Evolutionary conservation across 2,113 vertebrate genomes (phyloP).

Genomic region (Oreocharis arfaki): DNA sequence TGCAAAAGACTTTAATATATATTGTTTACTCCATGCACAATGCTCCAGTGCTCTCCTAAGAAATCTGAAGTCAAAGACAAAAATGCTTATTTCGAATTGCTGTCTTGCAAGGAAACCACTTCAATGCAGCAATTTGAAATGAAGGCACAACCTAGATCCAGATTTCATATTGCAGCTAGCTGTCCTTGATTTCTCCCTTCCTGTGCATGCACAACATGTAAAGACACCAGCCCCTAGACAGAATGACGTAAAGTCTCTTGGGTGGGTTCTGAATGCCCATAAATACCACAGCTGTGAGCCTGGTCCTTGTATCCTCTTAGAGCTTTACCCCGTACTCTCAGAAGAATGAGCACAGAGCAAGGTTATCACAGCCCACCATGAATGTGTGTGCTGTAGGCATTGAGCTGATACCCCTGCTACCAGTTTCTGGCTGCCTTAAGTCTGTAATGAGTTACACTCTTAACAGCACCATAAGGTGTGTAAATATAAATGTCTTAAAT

Average conservation of each 20-base stretch:
- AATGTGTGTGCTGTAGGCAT: not conserved
- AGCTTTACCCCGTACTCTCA: not conserved
- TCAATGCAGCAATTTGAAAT: not conserved
- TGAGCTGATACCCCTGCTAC: not conserved
- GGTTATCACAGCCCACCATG: not conserved
- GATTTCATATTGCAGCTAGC: not conserved
- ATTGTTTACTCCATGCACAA: not conserved
- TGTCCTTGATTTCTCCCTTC: not conserved
- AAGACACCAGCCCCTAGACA: not conserved
- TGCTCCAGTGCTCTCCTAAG: not conserved
- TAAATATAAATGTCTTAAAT: not conserved
- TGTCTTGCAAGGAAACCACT: not conserved
- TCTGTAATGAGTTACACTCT: not conserved
- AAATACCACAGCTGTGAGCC: not conserved
- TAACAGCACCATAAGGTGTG: not conserved
- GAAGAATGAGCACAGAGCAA: not conserved
- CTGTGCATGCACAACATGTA: not conserved
- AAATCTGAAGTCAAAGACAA: not conserved
- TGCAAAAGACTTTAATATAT: not conserved
- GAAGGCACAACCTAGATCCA: not conserved
- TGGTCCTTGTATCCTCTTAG: not conserved
- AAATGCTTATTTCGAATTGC: not conserved
- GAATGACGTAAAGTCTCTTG: not conserved
- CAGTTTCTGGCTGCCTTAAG: not conserved
- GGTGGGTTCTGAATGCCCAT: not conserved